Base-by-base conservation (phyloP, 2,888 invertebrate species). In the Macrosiphum euphorbiae region DNA sequence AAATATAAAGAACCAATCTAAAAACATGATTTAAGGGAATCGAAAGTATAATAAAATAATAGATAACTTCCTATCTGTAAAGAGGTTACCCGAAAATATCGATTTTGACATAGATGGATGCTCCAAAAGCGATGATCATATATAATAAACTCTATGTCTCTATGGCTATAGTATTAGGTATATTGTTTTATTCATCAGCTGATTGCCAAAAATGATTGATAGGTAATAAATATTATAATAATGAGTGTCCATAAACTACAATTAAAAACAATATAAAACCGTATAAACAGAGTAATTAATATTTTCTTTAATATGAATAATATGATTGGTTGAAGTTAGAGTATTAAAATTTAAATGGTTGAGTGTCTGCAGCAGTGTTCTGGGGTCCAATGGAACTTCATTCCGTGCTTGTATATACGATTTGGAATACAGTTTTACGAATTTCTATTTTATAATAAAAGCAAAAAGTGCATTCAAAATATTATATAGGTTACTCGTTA, bases 341-440 rank as follows among this genome's bases (percentile, higher is more conserved):
- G 16, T 16, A 4, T 67, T 16, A 16, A n/a, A 67, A n/a, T 47
- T 67, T 13, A 13, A n/a, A 67, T 16, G 8, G 4, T 16, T 67
- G 16, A n/a, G 16, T n/a, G n/a, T 67, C 16, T n/a, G 4, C 11
- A n/a, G 4, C 11, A n/a, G n/a, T n/a, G 16, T 67, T n/a, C n/a
- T 0, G n/a, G 4, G 2, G 13, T n/a, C 4, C 5, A n/a, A n/a
- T n/a, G n/a, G 13, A n/a, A 16, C n/a, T n/a, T 67, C 5, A 16
- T 5, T 67, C n/a, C 5, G 4, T 13, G n/a, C 16, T n/a, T 16
- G n/a, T 67, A n/a, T 67, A n/a, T 5, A n/a, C 20, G 55, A 5
- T 55, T 4, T 55, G 24, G 7, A 55, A 24, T 24, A 55, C 24
- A 55, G 24, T 67, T n/a, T n/a, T 16, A 4, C 16, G 16, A 5